phyloP scores from a whole-genome alignment of 2,797 vertebrate species.

The Phataginus tricuspis region DNA sequence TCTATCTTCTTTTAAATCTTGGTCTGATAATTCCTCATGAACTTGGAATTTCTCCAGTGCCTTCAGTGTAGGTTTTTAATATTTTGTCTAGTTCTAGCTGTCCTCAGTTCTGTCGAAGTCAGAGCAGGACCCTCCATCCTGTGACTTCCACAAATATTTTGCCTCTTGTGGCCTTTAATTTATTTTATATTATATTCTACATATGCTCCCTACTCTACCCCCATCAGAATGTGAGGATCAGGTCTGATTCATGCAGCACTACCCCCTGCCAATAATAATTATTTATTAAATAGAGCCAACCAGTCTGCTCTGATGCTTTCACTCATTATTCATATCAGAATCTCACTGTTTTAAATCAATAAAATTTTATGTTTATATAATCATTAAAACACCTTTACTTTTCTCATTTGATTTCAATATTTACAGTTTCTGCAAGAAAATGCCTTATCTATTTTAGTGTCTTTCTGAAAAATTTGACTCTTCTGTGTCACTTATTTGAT shows the following conservation, averaged over 20 bases:
- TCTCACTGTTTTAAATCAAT: conserved; percentile 28
- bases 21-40: not conserved
- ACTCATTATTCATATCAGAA: conserved; percentile 17
- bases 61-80: not conserved
- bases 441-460: not conserved
- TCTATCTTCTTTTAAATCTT: not conserved
- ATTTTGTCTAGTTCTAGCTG: not conserved
- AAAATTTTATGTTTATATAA: conserved; percentile 11
- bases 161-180: not conserved
- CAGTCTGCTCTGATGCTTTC: not conserved
- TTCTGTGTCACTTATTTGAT: not conserved
- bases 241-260: not conserved
- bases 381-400: not conserved
- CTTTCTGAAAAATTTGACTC: not conserved
- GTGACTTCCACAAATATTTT: not conserved
- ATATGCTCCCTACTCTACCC: fast-evolving
- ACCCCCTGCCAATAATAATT: not conserved
- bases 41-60: not conserved
- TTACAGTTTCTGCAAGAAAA: conserved; percentile 1
- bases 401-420: not conserved
- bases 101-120: not conserved
- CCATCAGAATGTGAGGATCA: not conserved
- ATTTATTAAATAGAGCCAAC: not conserved
- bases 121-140: not conserved
- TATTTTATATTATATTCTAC: not conserved